These are phyloP conservation scores for Ichneumoninae sp. DNA, from an alignment of 2,888 invertebrate species.

Conservation along the genomic window DNA sequence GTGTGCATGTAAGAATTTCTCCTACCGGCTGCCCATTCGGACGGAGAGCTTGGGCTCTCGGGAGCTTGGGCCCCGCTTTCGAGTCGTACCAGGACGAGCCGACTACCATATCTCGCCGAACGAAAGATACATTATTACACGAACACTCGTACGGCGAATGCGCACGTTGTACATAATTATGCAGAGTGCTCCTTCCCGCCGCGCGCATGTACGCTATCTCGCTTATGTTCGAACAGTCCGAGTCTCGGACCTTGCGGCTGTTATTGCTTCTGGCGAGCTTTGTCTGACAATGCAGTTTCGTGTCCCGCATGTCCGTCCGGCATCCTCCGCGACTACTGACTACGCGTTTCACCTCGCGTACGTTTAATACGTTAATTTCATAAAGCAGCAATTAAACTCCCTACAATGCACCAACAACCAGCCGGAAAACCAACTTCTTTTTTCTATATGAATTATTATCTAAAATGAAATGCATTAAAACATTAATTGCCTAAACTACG, in stretches of 20 bases:
- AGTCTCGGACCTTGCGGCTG: neutral
- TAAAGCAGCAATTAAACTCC: too few relatives aligned
- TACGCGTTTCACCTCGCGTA: neutral
- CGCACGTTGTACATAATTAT: conserved; percentile 52
- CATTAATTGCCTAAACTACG: neutral
- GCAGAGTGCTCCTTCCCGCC: conserved; percentile 38
- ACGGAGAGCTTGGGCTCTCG: neutral
- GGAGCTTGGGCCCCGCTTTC: neutral
- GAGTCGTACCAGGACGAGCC: conserved; percentile 19
- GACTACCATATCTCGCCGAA: neutral
- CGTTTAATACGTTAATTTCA: too few relatives aligned
- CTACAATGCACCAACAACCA: too few relatives aligned
- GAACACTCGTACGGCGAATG: conserved; percentile 6
- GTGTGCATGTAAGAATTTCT: conserved; percentile 50
- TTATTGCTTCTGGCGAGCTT: conserved; percentile 33
- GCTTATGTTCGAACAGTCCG: conserved; percentile 14
- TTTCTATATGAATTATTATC: neutral
- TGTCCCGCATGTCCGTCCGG: conserved; percentile 33
- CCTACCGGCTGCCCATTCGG: conserved; percentile 22
- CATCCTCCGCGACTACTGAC: conserved; percentile 45
- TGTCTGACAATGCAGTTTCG: conserved; percentile 62
- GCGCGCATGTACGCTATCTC: conserved; percentile 8
- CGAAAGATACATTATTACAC: conserved; percentile 31
- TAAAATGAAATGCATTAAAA: neutral
- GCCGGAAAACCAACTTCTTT: too few relatives aligned